Base-by-base conservation (phyloP, 1,140 invertebrate genomes). In the Macrobrachium nipponense region DNA sequence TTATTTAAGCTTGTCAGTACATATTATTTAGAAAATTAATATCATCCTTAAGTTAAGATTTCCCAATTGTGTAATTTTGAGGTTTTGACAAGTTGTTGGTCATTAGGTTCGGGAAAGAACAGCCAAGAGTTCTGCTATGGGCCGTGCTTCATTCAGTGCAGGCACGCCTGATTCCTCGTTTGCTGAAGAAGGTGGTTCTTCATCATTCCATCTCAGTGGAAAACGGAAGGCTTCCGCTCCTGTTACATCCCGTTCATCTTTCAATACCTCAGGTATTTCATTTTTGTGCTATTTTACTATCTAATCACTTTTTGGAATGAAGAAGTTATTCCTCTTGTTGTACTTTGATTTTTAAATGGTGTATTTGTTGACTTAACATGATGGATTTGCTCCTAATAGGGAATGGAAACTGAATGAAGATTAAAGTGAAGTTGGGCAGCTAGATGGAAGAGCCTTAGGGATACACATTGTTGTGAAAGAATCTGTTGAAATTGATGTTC, bases 31-130 rank as follows among this genome's bases (percentile, higher is more conserved):
- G 12, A 12, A 51, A 51, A 12, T 12, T 51, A 51, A 51, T 51
- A 51, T 2, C 8, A 10, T 51, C 51, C 51, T 10, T 51, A 51
- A 51, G 51, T 51, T 51, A 51, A 36, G 51, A 51, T 12, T 51
- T 0, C 51, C 51, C n/a, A 11, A 59, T 23, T 18, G 8, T 10
- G 23, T 18, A 20, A 59, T 80, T 36, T n/a, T 61, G 43, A 80
- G 18, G 27, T 18, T 27, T 43, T 64, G 58, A 70, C n/a, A 7
- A 36, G n/a, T 17, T 36, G 23, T 36, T 23, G 36, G 62, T 81
- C 20, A 62, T 77, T 92, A 98, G 97, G 96, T 98, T 58, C 94
- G 96, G 90, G 97, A 98, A 92, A 93, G 96, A 87, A 97, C 96
- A 72, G 94, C 93, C 76, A 94, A 96, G 89, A 97, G 95, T 80